A percentile compares a stretch with the other conserved stretches of the same genome.
These are phyloP conservation scores for Drosophila colorata DNA, from an alignment of 2,888 invertebrate genomes.

Conservation along the genomic window DNA sequence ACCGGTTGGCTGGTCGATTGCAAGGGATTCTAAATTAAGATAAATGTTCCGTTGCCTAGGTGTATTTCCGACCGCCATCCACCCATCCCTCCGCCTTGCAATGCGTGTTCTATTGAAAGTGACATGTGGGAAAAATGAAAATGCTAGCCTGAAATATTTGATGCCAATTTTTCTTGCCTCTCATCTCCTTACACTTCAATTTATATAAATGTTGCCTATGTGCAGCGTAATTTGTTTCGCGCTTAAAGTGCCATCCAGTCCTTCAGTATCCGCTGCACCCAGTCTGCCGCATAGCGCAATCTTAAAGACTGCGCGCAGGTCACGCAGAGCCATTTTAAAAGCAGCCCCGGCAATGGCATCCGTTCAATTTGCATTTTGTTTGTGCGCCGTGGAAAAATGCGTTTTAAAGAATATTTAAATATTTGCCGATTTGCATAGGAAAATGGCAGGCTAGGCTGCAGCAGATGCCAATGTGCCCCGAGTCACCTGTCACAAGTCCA, in stretches of 20 bases:
- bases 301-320: constrained; percentile 7
- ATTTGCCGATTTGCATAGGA: constrained; percentile 48
- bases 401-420: constrained; percentile 61
- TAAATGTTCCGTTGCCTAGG: constrained; percentile 51
- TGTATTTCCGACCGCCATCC: constrained; percentile 7
- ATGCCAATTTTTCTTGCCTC: constrained; percentile 61
- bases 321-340: constrained; percentile 24
- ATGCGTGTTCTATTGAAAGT: constrained; percentile 22
- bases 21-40: constrained; percentile 69
- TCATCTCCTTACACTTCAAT: constrained; percentile 32
- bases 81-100: neutral
- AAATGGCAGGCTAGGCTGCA: constrained; percentile 22
- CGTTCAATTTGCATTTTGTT: constrained; percentile 65
- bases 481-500: neutral
- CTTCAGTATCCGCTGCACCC: neutral
- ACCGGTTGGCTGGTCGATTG: constrained; percentile 47
- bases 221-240: constrained; percentile 60
- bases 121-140: constrained; percentile 60
- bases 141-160: constrained; percentile 67
- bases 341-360: constrained; percentile 4
- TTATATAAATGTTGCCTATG: constrained; percentile 71
- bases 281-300: neutral
- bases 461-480: constrained; percentile 8
- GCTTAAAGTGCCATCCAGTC: constrained; percentile 36
- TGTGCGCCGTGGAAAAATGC: constrained; percentile 33